A percentile compares a stretch with the other conserved stretches of the same genome.
Conservation (phyloP, 2,888 invertebrate genomes). For the Drosophila fungiperda region DNA sequence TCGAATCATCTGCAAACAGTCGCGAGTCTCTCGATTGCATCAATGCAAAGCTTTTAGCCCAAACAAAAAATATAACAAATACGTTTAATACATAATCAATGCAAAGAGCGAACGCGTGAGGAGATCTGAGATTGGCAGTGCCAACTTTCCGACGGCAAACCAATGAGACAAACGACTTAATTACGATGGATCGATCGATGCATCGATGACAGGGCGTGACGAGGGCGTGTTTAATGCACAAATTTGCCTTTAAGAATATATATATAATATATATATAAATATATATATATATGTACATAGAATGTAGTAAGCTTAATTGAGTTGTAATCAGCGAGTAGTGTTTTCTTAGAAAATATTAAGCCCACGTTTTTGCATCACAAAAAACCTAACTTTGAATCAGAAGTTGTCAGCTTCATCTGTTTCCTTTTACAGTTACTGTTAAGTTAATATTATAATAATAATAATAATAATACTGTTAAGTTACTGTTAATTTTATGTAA, state of each 20-base stretch:
- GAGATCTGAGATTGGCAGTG: background rate
- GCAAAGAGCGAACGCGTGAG: background rate
- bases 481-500: too few species aligned
- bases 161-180: conserved; percentile 7
- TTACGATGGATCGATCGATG: background rate
- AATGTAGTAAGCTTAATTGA: background rate
- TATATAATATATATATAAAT: background rate
- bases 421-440: background rate
- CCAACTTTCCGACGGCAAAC: conserved; percentile 42
- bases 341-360: background rate
- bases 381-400: background rate
- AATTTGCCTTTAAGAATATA: background rate
- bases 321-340: background rate
- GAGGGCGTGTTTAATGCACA: background rate
- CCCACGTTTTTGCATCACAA: background rate
- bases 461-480: too few species aligned
- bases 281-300: background rate
- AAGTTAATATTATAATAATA: too few species aligned
- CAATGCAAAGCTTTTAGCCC: conserved; percentile 50
- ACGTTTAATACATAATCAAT: conserved; percentile 1
- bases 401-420: background rate
- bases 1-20: conserved; percentile 74
- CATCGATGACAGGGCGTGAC: conserved; percentile 1
- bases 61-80: conserved; percentile 13
- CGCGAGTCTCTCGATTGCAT: conserved; percentile 38